These are phyloP conservation scores for Synanthedon myopaeformis DNA, from an alignment of 2,888 invertebrate species.

Conservation along the genomic window DNA sequence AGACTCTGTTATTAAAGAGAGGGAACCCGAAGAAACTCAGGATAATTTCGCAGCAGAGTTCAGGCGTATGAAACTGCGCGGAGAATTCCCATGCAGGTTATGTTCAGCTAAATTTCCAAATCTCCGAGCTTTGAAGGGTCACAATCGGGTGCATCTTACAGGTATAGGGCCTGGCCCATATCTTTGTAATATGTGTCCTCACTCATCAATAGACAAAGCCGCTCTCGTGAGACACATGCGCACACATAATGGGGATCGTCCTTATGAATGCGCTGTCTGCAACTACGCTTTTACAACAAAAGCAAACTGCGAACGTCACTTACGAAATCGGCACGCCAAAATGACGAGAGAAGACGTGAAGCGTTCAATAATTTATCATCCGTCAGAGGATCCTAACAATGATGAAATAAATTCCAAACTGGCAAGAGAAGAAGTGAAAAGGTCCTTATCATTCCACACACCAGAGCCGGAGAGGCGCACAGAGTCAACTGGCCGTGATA, in stretches of 20 bases:
- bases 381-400: conserved; percentile 85
- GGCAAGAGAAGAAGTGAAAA: conserved; percentile 66
- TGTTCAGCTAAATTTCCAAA: conserved; percentile 91
- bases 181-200: conserved; percentile 93
- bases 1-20: conserved; percentile 47
- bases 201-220: conserved; percentile 89
- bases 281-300: conserved; percentile 97
- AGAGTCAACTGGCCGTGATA: conserved; percentile 48
- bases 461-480: conserved; percentile 60
- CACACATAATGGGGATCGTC: conserved; percentile 94
- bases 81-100: conserved; percentile 91
- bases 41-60: conserved; percentile 88
- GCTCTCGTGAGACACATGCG: conserved; percentile 92
- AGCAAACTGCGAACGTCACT: conserved; percentile 95
- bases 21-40: conserved; percentile 77
- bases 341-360: conserved; percentile 89
- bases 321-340: conserved; percentile 91
- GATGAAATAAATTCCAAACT: conserved; percentile 75
- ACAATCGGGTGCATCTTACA: conserved; percentile 87
- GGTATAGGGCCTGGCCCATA: conserved; percentile 84
- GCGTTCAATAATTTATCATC: conserved; percentile 87
- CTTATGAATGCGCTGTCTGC: conserved; percentile 95
- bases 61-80: conserved; percentile 88
- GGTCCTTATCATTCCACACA: conserved; percentile 66
- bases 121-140: conserved; percentile 89